Percentiles rank a stretch among this genome's conserved stretches.
Conservation (phyloP, 2,797 vertebrate species). For the Esox lucius region DNA sequence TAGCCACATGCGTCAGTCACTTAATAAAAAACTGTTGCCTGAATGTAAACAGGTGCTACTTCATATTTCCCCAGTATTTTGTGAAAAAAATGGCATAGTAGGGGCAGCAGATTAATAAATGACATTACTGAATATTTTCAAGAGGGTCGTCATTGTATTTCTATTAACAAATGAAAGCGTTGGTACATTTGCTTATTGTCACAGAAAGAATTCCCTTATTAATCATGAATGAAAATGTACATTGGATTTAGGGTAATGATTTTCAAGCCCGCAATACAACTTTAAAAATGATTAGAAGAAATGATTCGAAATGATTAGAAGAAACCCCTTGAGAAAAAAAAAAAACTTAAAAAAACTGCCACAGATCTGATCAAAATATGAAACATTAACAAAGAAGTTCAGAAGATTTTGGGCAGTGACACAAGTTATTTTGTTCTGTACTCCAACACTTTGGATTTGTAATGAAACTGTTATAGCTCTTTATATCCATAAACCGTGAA, state of each 20-base stretch:
- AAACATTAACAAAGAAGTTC: not conserved
- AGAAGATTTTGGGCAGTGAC: too few relatives aligned
- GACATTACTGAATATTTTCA: constrained; percentile 22
- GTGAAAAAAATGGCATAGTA: constrained; percentile 11
- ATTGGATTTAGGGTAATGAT: constrained; percentile 32
- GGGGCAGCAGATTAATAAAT: constrained; percentile 36
- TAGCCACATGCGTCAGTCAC: constrained; percentile 6
- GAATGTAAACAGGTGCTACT: constrained; percentile 13
- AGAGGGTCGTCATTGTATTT: constrained; percentile 15
- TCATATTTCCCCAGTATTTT: not conserved
- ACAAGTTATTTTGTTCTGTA: too few relatives aligned
- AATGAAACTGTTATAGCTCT: too few relatives aligned
- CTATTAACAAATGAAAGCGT: constrained; percentile 34
- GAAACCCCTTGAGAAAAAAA: constrained; percentile 3
- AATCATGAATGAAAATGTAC: constrained; percentile 10
- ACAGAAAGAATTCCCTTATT: constrained; percentile 26
- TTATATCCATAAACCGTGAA: too few relatives aligned
- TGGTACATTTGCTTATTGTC: constrained; percentile 11
- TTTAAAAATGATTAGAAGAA: too few relatives aligned
- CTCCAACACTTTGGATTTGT: too few relatives aligned
- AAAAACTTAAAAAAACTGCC: not conserved
- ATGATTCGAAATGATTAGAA: constrained; percentile 15
- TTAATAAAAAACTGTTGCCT: constrained; percentile 15
- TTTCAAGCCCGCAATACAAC: constrained; percentile 7
- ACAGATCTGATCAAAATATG: constrained; percentile 12